Conservation (phyloP, 2,797 vertebrate genomes). For the Falco biarmicus region DNA sequence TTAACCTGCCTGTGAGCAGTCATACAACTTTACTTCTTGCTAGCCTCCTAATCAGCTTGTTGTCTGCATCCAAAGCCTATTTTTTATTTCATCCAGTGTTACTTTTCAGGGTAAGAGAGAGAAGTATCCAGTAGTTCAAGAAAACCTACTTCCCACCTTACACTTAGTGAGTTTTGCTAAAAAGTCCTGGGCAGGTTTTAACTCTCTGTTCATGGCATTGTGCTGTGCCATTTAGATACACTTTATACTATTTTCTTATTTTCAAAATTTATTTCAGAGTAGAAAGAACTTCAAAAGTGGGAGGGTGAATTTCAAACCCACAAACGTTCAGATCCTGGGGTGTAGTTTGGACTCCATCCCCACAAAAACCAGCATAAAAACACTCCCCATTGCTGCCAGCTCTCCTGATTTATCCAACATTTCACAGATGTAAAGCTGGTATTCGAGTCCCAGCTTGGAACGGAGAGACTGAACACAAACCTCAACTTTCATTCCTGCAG, state of each 20-base stretch:
- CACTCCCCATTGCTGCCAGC: background rate
- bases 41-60: background rate
- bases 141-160: background rate
- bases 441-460: constrained; percentile 32
- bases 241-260: background rate
- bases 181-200: background rate
- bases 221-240: background rate
- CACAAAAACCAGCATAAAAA: background rate
- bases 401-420: background rate
- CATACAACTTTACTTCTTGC: background rate
- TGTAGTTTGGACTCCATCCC: background rate
- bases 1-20: background rate
- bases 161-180: background rate
- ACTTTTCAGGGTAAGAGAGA: background rate
- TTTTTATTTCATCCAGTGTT: background rate
- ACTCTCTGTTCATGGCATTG: background rate
- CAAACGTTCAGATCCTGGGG: background rate
- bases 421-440: constrained; percentile 7
- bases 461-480: background rate
- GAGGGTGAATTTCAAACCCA: constrained; percentile 17
- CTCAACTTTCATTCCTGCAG: constrained; percentile 41
- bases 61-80: background rate
- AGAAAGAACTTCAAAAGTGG: background rate
- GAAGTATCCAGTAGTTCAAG: background rate
- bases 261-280: background rate